phyloP scores from a whole-genome alignment of 2,797 vertebrate species.

The Liparis tanakae region DNA sequence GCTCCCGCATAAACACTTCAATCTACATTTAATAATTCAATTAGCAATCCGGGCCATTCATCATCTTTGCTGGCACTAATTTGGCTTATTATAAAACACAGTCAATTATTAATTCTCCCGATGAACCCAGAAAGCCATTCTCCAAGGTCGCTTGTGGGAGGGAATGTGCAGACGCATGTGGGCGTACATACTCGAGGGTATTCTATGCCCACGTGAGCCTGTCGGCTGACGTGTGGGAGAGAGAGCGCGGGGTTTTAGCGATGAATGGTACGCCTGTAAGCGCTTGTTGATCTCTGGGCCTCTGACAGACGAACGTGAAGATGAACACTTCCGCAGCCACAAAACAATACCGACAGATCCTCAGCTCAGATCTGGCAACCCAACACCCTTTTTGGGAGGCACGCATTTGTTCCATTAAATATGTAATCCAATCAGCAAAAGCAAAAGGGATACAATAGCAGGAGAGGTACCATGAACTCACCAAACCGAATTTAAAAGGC shows the following conservation, averaged over 20 bases:
- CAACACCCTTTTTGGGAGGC: constrained; percentile 13
- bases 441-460: constrained; percentile 20
- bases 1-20: constrained; percentile 67
- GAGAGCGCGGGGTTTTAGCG: constrained; percentile 11
- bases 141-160: constrained; percentile 56
- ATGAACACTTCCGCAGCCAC: constrained; percentile 12
- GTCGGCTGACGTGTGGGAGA: constrained; percentile 8
- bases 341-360: constrained; percentile 22
- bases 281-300: constrained; percentile 28
- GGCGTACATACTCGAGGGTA: neutral
- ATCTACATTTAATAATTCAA: constrained; percentile 78
- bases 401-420: constrained; percentile 45
- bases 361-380: constrained; percentile 43
- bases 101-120: constrained; percentile 69
- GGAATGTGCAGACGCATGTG: constrained; percentile 28
- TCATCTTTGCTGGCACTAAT: constrained; percentile 73
- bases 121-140: constrained; percentile 59
- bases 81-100: constrained; percentile 68
- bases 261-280: constrained; percentile 21
- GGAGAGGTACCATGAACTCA: constrained; percentile 13
- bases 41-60: constrained; percentile 68
- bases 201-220: constrained; percentile 8
- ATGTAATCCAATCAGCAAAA: constrained; percentile 40
- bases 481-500: constrained; percentile 10
- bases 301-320: constrained; percentile 36